Evolutionary conservation across 2,113 vertebrate genomes (phyloP).

Genomic region (Trichechus manatus): DNA sequence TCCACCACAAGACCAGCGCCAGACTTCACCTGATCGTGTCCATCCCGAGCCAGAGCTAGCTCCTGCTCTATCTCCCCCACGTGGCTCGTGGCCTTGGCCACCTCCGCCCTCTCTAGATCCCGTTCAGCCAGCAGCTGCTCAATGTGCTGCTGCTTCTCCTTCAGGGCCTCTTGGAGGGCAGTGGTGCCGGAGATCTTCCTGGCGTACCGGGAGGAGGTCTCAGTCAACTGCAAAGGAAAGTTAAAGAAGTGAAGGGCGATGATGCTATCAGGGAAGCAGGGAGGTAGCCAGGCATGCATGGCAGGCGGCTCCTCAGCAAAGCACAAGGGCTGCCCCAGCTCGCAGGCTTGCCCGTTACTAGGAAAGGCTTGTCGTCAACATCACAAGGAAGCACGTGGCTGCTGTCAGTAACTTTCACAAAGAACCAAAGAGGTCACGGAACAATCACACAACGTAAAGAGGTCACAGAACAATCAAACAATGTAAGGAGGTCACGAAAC

Average conservation of each 20-base stretch:
- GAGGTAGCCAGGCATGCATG: constrained; percentile 24
- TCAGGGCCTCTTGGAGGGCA: constrained; percentile 97
- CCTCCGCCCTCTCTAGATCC: constrained; percentile 97
- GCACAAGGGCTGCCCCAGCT: constrained; percentile 6
- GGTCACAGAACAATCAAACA: not conserved
- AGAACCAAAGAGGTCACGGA: not conserved
- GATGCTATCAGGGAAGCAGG: not conserved
- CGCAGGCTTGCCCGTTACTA: not conserved
- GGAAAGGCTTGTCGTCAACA: not conserved
- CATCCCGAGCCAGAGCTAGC: constrained; percentile 93
- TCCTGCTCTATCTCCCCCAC: constrained; percentile 97
- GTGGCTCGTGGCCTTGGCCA: constrained; percentile 97
- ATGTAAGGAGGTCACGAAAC: not conserved
- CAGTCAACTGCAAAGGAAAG: constrained; percentile 93
- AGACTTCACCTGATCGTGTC: constrained; percentile 95
- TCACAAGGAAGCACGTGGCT: not conserved
- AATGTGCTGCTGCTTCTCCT: constrained; percentile 99
- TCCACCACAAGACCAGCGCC: not conserved
- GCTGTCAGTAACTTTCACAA: not conserved
- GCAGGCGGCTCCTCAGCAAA: constrained; percentile 52
- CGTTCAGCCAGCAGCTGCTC: constrained; percentile 98
- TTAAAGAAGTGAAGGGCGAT: constrained; percentile 68
- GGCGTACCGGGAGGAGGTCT: constrained; percentile 97
- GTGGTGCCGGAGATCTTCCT: constrained; percentile 99
- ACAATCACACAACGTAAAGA: not conserved